Conservation (phyloP, 2,113 vertebrate species). For the Sialia sialis region DNA sequence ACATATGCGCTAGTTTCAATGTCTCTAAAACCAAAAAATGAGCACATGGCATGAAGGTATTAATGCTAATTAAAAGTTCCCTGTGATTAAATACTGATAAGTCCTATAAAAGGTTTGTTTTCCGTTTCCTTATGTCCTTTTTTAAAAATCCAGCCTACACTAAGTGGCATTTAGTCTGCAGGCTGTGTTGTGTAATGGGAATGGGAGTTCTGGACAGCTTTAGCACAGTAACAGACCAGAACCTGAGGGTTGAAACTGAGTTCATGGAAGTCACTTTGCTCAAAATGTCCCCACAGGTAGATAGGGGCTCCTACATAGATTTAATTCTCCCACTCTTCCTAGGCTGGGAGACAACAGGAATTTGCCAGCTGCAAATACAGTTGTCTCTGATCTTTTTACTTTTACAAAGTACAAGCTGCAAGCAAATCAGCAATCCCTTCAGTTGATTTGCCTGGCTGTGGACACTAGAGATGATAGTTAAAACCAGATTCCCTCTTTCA, state of each 20-base stretch:
- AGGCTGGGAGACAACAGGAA: neutral
- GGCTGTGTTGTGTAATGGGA: neutral
- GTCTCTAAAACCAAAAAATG: neutral
- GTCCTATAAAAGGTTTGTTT: neutral
- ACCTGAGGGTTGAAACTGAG: neutral
- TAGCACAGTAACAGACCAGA: neutral
- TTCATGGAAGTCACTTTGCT: neutral
- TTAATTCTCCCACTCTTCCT: neutral
- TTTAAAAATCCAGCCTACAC: neutral
- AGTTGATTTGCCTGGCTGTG: neutral
- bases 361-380: neutral
- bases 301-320: rapidly evolving
- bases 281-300: neutral
- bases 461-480: neutral
- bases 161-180: neutral
- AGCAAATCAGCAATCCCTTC: neutral
- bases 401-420: neutral
- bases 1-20: rapidly evolving
- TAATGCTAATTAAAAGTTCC: neutral
- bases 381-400: neutral
- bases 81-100: neutral
- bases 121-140: neutral
- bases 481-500: neutral
- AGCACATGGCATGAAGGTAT: neutral
- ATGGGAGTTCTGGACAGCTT: neutral